phyloP scores from a whole-genome alignment of 2,797 vertebrate genomes.

The Alca torda region DNA sequence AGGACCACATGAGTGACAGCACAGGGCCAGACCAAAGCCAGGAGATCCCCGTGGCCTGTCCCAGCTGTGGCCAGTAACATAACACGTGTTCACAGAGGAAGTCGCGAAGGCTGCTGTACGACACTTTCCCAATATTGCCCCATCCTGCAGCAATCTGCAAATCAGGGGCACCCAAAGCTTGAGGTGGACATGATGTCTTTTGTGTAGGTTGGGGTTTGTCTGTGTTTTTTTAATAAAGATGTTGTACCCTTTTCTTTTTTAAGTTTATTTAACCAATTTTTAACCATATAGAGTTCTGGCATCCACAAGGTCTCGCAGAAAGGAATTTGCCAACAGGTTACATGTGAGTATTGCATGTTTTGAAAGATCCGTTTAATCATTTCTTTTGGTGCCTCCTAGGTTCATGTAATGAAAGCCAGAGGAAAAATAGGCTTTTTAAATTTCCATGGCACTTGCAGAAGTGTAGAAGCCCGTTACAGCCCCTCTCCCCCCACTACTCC shows the following conservation, averaged over 20 bases:
- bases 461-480: neutral
- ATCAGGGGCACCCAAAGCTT: neutral
- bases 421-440: neutral
- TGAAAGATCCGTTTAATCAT: neutral
- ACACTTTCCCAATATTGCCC: neutral
- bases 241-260: neutral
- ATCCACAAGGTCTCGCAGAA: neutral
- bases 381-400: neutral
- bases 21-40: neutral
- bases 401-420: neutral
- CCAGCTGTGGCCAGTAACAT: neutral
- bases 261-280: neutral
- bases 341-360: rapidly evolving
- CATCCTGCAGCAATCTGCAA: neutral
- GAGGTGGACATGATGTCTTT: neutral
- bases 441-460: neutral
- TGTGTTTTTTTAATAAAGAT: neutral
- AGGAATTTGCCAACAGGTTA: neutral
- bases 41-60: neutral
- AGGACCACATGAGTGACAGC: too few species aligned
- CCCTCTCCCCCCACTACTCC: too few species aligned
- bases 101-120: rapidly evolving
- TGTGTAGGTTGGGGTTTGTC: too few species aligned
- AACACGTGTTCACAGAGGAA: neutral
- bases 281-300: neutral